Base-by-base conservation (phyloP, 1,140 invertebrate genomes). In the Halyomorpha halys region DNA sequence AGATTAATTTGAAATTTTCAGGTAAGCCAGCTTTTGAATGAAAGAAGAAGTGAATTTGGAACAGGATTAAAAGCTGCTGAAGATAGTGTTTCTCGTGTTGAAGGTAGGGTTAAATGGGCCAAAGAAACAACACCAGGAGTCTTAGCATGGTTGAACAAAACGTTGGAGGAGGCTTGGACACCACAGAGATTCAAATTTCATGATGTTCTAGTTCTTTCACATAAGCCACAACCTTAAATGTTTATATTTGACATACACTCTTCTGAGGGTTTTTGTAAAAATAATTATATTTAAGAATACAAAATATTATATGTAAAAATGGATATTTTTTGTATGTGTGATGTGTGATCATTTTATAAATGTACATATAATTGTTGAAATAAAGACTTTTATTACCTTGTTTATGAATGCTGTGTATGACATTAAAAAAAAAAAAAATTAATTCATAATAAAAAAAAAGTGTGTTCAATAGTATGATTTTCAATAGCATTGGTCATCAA, bases 111-210 rank as follows among this genome's bases (percentile, higher is more conserved):
- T 14, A 66, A 66, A 39, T 71, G 70, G 70, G 65, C 68, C 4
- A 69, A 65, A 30, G 67, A 69, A 13, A 67, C 64, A 19, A 61
- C 65, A 6, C 65, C 65, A 0, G 59, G 67, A 14, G 64, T 70
- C 4, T 65, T 66, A 25, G 59, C 54, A 0, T 71, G 70, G 70
- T 65, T 71, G 1, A 66, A 69, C 11, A 62, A 69, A 16, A 65
- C 67, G 0, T 15, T 70, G 49, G 61, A 61, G 21, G 60, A 66
- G 2, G 66, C 70, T 0, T 70, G 69, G 70, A 67, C 61, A 15
- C 67, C 68, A 21, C 67, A 69, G n/a, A 56, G 68, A 23, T 70
- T 70, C 54, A 67, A 70, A 44, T 70, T 70, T 25, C 68, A 68
- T 65, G 69, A 70, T 53, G 65, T 70, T 14, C n/a, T 63, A 4